Conservation (phyloP, 2,888 invertebrate species). For the Pristionchus arcanus region DNA sequence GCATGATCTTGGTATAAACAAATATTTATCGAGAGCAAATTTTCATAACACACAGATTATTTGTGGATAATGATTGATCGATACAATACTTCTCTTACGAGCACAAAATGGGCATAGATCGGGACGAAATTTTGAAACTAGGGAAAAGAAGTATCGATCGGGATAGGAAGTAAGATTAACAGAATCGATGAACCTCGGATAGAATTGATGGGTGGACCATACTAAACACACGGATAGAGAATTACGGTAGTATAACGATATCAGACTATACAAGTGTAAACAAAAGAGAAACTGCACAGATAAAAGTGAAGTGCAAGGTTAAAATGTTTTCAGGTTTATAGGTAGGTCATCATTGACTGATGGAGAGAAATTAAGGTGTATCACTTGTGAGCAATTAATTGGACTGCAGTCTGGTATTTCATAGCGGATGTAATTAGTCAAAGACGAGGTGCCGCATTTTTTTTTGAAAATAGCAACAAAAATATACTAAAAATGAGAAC, state of each 20-base stretch:
- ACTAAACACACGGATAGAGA: constrained; percentile 42
- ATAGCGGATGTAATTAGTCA: neutral
- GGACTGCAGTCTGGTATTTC: constrained; percentile 34
- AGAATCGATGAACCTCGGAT: constrained; percentile 45
- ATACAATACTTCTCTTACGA: constrained; percentile 1
- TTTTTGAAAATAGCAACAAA: neutral
- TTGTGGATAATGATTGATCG: constrained; percentile 9
- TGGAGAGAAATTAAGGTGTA: neutral
- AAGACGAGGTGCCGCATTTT: neutral
- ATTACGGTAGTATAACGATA: constrained; percentile 10
- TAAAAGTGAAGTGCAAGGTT: neutral
- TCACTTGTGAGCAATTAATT: constrained; percentile 33
- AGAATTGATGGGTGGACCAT: constrained; percentile 39
- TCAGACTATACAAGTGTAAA: constrained; percentile 24
- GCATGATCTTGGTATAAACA: constrained; percentile 33
- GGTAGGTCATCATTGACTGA: neutral
- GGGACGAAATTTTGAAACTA: neutral
- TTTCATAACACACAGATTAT: constrained; percentile 34
- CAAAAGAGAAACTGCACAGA: neutral
- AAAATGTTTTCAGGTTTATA: neutral
- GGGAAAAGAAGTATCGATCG: constrained; percentile 38
- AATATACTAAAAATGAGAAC: neutral
- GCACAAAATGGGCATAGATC: neutral
- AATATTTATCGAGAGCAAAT: constrained; percentile 47
- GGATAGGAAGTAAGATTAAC: constrained; percentile 9